A percentile compares a stretch with the other conserved stretches of the same genome.
phyloP scores from a whole-genome alignment of 2,888 invertebrate species.

The Pterostichus niger region DNA sequence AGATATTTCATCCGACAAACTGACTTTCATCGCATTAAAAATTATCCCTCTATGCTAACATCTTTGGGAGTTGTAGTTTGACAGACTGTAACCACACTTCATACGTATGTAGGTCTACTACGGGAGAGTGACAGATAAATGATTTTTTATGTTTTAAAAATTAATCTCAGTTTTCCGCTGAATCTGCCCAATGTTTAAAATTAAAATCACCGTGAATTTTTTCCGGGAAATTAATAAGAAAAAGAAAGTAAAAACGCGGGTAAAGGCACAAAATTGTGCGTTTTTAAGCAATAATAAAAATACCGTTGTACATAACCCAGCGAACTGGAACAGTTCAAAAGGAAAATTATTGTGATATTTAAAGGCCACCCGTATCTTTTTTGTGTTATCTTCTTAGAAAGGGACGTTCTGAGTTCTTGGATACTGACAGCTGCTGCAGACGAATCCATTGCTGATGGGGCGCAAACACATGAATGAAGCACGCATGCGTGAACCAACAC shows the following conservation, averaged over 20 bases:
- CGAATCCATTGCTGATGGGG: slow-evolving; percentile 5
- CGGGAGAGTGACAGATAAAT: too few species aligned
- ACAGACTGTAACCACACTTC: too few species aligned
- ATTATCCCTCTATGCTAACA: too few species aligned
- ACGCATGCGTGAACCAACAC: slow-evolving; percentile 5
- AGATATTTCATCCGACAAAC: too few species aligned
- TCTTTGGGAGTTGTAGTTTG: too few species aligned
- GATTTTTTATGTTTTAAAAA: too few species aligned
- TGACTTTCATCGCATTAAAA: too few species aligned
- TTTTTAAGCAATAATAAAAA: slow-evolving; percentile 24
- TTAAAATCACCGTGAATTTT: slow-evolving; percentile 9
- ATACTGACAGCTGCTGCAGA: slow-evolving; percentile 7
- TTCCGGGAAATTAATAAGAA: slow-evolving; percentile 10
- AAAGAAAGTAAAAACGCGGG: slow-evolving; percentile 9
- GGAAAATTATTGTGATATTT: slow-evolving; percentile 33
- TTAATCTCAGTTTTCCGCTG: not conserved
- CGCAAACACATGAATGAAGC: not conserved
- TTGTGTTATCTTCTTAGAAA: slow-evolving; percentile 47
- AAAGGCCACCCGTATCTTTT: slow-evolving; percentile 59
- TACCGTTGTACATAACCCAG: slow-evolving; percentile 34
- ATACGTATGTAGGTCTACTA: too few species aligned
- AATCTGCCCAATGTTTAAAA: slow-evolving; percentile 9
- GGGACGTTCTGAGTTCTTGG: not conserved
- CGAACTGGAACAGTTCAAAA: slow-evolving; percentile 36
- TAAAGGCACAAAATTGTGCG: not conserved